A percentile compares a stretch with the other conserved stretches of the same genome.
Evolutionary conservation across 2,888 invertebrate species (phyloP).

Genomic region (Ochropacha duplaris): DNA sequence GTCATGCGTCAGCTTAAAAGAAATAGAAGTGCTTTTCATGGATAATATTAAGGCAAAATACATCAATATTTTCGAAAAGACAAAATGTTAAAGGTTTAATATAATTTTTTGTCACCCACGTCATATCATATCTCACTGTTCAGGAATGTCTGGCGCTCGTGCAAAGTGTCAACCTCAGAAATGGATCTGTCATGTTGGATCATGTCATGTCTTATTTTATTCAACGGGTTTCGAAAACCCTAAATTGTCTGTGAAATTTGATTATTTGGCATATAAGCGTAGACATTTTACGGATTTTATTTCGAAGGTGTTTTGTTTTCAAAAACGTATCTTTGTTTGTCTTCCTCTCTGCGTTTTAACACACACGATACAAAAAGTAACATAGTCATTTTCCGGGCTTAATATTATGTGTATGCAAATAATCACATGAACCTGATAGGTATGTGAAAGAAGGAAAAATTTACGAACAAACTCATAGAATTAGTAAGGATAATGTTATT

Average conservation of each 20-base stretch:
- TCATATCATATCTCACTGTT: background rate
- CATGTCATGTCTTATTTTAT: background rate
- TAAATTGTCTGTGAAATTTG: background rate
- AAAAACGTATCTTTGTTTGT: too few relatives aligned
- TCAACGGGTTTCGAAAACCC: background rate
- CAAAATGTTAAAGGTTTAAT: conserved; percentile 1
- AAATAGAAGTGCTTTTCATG: too few relatives aligned
- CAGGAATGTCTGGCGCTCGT: background rate
- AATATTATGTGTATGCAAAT: too few relatives aligned
- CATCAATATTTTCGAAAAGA: background rate
- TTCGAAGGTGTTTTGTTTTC: background rate
- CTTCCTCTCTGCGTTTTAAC: too few relatives aligned
- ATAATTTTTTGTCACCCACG: background rate
- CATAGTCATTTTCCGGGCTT: too few relatives aligned
- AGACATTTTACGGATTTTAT: background rate
- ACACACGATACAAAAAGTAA: too few relatives aligned
- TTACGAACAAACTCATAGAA: too few relatives aligned
- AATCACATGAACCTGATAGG: too few relatives aligned
- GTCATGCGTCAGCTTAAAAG: too few relatives aligned
- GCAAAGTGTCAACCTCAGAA: conserved; percentile 3
- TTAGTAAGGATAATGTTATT: too few relatives aligned
- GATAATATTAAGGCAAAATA: background rate
- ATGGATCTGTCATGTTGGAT: conserved; percentile 5
- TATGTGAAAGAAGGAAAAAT: too few relatives aligned
- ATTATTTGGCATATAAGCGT: background rate